Conservation (phyloP, 2,797 vertebrate species). For the Petrocephalus sullivani region DNA sequence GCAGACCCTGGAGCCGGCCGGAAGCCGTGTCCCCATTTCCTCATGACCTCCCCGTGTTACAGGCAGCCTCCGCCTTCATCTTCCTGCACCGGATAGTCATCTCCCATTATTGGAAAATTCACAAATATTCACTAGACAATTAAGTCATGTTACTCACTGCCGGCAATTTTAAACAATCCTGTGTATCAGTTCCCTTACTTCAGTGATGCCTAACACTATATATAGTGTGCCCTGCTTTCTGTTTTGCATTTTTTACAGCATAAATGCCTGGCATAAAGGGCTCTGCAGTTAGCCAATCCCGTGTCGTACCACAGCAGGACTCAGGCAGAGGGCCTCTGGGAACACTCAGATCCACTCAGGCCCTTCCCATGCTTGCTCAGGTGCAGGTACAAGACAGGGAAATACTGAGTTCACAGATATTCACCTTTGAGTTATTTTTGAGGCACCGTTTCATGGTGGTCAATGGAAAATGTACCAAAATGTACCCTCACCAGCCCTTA, state of each 20-base stretch:
- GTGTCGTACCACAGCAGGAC: neutral
- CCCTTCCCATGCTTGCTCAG: neutral
- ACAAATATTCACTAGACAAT: neutral
- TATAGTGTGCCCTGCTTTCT: neutral
- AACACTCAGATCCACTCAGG: neutral
- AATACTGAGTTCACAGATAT: neutral
- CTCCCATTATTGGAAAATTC: slow-evolving; percentile 17
- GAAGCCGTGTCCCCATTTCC: slow-evolving; percentile 32
- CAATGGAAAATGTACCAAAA: neutral
- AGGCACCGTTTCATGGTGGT: neutral
- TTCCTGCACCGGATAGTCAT: slow-evolving; percentile 27
- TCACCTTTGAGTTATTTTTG: neutral
- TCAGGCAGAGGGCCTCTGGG: neutral
- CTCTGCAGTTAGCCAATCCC: no score
- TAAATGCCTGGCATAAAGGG: neutral
- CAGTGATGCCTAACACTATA: neutral
- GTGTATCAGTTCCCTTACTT: neutral
- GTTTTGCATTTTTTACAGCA: neutral
- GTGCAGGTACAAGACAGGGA: neutral
- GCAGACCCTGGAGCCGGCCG: slow-evolving; percentile 61
- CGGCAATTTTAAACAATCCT: neutral
- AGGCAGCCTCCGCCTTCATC: slow-evolving; percentile 37
- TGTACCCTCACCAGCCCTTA: neutral
- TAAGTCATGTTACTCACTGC: slow-evolving; percentile 5
- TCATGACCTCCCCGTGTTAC: slow-evolving; percentile 32